These are phyloP conservation scores for Characodon lateralis DNA, from an alignment of 2,797 vertebrate genomes.

Conservation along the genomic window DNA sequence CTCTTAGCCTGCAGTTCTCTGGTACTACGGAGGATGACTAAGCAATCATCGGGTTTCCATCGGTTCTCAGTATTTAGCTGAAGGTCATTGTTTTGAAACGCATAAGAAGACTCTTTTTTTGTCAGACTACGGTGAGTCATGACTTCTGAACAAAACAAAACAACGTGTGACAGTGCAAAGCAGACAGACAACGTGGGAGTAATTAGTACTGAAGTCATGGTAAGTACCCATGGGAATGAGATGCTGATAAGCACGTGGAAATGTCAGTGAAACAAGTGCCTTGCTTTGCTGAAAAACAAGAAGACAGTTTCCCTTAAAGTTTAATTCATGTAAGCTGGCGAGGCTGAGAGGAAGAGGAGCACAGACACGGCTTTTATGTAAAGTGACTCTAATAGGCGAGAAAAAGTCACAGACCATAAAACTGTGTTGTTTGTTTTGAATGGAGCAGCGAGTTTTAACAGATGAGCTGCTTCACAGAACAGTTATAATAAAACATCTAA, in stretches of 20 bases:
- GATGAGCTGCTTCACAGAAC: neutral
- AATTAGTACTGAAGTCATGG: slow-evolving; percentile 9
- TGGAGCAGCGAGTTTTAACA: too few relatives aligned
- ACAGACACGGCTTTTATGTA: neutral
- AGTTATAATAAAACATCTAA: neutral
- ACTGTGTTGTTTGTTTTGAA: neutral
- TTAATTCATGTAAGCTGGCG: slow-evolving; percentile 3
- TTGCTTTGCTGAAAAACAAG: neutral
- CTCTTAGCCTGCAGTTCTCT: neutral
- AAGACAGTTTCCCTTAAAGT: neutral
- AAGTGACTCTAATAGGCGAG: neutral
- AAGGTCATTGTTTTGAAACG: slow-evolving; percentile 36
- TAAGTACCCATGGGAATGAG: slow-evolving; percentile 3
- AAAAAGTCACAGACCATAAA: neutral
- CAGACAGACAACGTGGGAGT: slow-evolving; percentile 28
- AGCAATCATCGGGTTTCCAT: slow-evolving; percentile 27
- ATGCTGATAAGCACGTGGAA: slow-evolving; percentile 3
- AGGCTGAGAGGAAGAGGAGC: slow-evolving; percentile 11
- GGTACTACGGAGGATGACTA: slow-evolving; percentile 32
- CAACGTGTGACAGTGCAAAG: slow-evolving; percentile 5
- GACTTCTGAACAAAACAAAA: slow-evolving; percentile 32
- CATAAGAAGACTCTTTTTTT: neutral
- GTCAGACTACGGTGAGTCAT: slow-evolving; percentile 46
- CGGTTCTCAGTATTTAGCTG: slow-evolving; percentile 3
- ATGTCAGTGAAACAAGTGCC: slow-evolving; percentile 2